These are phyloP conservation scores for Trypoxylon attenuatum DNA, from an alignment of 2,888 invertebrate species.

Conservation along the genomic window DNA sequence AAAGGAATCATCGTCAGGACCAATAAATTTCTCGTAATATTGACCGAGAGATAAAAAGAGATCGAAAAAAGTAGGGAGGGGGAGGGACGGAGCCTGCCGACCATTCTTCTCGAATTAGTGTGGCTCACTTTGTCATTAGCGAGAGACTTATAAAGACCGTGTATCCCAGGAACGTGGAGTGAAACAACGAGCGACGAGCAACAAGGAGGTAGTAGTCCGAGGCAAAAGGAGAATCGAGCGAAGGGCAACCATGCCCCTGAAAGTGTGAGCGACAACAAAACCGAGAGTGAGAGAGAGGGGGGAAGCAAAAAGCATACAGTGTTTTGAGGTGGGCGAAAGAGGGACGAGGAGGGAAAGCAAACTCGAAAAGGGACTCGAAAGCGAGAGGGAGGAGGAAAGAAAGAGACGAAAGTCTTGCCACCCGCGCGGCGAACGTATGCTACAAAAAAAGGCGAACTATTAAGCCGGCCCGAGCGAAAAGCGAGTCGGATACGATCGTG, in stretches of 20 bases:
- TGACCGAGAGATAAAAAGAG: background rate
- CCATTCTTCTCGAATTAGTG: slow-evolving; percentile 1
- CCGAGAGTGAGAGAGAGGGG: background rate
- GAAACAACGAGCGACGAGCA: slow-evolving; percentile 6
- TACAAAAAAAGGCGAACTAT: slow-evolving; percentile 47
- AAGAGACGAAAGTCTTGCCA: slow-evolving; percentile 24
- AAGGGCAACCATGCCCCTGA: too few relatives aligned
- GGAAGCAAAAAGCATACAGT: slow-evolving; percentile 1
- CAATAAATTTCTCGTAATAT: background rate
- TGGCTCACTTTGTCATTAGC: background rate
- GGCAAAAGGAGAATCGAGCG: background rate
- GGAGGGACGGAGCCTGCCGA: background rate
- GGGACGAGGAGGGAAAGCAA: slow-evolving; percentile 7
- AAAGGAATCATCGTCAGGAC: background rate
- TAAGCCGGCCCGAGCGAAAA: slow-evolving; percentile 33
- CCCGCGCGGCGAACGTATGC: slow-evolving; percentile 38
- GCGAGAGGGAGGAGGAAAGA: slow-evolving; percentile 5
- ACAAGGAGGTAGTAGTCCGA: background rate
- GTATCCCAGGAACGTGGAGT: background rate
- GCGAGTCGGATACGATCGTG: slow-evolving; percentile 24
- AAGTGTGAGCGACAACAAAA: too few relatives aligned
- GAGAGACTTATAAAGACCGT: background rate
- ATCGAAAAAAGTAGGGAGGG: background rate
- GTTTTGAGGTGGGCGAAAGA: background rate
- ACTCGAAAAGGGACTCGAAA: slow-evolving; percentile 11